phyloP scores from a whole-genome alignment of 2,888 invertebrate genomes.

The Noctua janthina region DNA sequence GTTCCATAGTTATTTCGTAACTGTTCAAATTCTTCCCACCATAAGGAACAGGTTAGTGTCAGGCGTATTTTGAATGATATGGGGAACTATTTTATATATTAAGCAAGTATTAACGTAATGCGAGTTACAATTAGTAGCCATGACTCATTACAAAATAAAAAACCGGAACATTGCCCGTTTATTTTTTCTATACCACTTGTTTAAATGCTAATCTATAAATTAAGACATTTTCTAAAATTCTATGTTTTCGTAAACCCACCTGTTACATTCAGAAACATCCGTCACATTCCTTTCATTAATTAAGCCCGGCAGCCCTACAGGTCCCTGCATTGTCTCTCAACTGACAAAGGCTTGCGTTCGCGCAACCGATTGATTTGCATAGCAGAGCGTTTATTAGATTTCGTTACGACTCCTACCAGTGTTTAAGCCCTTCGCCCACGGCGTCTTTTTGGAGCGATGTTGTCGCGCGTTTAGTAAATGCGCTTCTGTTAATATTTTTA shows the following conservation, averaged over 20 bases:
- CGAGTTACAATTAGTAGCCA: background rate
- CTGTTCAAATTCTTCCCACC: slow-evolving; percentile 33
- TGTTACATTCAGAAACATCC: background rate
- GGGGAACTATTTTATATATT: background rate
- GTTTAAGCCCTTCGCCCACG: slow-evolving; percentile 23
- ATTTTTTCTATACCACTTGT: background rate
- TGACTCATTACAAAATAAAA: background rate
- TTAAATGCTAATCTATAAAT: too few relatives aligned
- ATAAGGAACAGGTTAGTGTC: slow-evolving; percentile 13
- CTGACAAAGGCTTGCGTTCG: slow-evolving; percentile 76
- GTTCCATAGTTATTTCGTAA: slow-evolving; percentile 32
- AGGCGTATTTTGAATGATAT: background rate
- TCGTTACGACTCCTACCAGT: slow-evolving; percentile 58
- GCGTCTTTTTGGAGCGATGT: background rate
- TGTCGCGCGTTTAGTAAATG: background rate
- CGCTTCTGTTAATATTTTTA: background rate
- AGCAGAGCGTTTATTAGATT: slow-evolving; percentile 80
- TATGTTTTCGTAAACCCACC: background rate
- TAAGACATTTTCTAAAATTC: background rate
- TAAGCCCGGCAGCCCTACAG: slow-evolving; percentile 47
- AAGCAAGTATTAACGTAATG: background rate
- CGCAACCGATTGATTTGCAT: slow-evolving; percentile 83
- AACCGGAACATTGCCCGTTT: background rate
- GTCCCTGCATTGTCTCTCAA: slow-evolving; percentile 59
- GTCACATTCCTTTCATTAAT: slow-evolving; percentile 8